phyloP scores from a whole-genome alignment of 2,797 vertebrate genomes.

The Pseudomugil gertrudae region DNA sequence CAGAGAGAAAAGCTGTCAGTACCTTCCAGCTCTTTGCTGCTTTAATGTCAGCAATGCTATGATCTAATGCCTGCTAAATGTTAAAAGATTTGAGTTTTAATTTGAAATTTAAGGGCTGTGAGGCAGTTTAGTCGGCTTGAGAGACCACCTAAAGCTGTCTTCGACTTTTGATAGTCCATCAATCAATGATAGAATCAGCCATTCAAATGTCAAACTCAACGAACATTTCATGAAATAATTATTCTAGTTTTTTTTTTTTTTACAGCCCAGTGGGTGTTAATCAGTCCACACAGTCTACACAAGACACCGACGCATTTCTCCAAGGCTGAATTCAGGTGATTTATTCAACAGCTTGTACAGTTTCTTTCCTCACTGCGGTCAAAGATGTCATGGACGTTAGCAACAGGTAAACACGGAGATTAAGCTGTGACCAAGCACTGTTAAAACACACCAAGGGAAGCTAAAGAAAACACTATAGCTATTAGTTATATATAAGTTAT shows the following conservation, averaged over 20 bases:
- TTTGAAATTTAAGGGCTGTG: conserved; percentile 20
- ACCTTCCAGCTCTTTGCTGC: conserved; percentile 85
- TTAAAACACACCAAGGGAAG: too few species aligned
- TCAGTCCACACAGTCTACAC: background rate
- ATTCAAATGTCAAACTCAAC: background rate
- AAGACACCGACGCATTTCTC: too few species aligned
- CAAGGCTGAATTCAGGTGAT: too few species aligned
- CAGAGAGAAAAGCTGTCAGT: conserved; percentile 84
- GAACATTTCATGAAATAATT: background rate
- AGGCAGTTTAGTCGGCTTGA: background rate
- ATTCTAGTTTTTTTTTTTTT: background rate
- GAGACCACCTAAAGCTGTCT: background rate
- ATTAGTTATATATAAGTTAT: too few species aligned
- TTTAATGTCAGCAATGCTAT: conserved; percentile 76
- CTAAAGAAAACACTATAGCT: too few species aligned
- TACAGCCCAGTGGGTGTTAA: background rate
- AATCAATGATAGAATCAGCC: background rate
- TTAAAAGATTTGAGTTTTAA: conserved; percentile 33
- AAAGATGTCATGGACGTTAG: too few species aligned
- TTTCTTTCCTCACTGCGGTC: too few species aligned
- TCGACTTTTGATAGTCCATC: background rate
- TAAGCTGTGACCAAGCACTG: too few species aligned
- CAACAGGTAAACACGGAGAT: too few species aligned
- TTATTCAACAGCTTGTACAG: too few species aligned
- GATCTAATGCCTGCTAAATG: conserved; percentile 76